Conservation (phyloP, 2,113 vertebrate species). For the Eptesicus fuscus region DNA sequence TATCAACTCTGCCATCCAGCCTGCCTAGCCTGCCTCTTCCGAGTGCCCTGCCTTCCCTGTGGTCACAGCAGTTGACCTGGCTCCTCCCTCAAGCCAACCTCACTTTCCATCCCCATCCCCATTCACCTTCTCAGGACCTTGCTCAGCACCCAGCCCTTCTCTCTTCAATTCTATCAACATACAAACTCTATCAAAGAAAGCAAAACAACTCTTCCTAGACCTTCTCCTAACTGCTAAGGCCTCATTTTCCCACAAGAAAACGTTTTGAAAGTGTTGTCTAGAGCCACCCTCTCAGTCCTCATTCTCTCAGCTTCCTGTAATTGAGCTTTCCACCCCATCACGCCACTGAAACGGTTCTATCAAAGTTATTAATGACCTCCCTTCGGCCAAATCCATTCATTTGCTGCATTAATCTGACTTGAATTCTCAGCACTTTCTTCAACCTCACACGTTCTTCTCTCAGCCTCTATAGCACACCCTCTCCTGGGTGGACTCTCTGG, state of each 20-base stretch:
- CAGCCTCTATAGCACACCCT: neutral
- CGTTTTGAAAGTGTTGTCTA: neutral
- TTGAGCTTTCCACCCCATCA: neutral
- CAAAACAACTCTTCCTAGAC: neutral
- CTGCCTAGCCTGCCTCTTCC: neutral
- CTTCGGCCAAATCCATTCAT: neutral
- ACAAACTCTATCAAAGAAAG: neutral
- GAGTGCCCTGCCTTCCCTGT: rapidly evolving
- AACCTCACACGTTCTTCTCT: neutral
- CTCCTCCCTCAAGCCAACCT: neutral
- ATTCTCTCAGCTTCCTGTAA: neutral
- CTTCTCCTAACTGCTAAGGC: neutral
- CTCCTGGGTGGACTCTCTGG: neutral
- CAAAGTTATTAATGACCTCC: neutral
- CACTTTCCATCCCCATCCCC: neutral
- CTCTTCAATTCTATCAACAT: neutral
- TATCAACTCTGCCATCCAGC: neutral
- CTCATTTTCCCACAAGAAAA: neutral
- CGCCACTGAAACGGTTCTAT: neutral
- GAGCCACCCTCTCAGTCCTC: neutral
- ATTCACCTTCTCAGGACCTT: neutral
- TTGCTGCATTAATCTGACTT: neutral
- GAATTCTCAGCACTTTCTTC: neutral
- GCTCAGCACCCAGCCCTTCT: neutral
- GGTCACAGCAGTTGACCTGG: neutral